These are phyloP conservation scores for Thymelicus sylvestris DNA, from an alignment of 2,888 invertebrate genomes.

Conservation along the genomic window DNA sequence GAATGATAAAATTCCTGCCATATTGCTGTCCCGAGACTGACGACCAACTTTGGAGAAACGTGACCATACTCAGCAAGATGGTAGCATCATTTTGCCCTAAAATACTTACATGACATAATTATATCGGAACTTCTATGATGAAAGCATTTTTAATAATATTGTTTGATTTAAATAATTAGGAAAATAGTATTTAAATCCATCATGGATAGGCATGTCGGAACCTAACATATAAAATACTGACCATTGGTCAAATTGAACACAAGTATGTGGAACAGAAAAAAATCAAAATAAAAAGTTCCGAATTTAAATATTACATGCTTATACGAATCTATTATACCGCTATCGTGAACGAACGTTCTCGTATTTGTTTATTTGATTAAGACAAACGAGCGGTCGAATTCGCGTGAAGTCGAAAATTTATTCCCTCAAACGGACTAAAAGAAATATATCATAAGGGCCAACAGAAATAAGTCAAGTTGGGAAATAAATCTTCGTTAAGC, in stretches of 20 bases:
- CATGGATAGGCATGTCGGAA: too few species aligned
- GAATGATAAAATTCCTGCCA: constrained; percentile 15
- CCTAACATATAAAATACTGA: too few species aligned
- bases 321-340: too few species aligned
- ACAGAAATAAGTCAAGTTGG: constrained; percentile 51
- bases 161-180: too few species aligned
- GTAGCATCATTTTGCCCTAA: constrained; percentile 5
- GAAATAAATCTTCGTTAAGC: constrained; percentile 59
- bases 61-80: constrained; percentile 24
- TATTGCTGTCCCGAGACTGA: constrained; percentile 30
- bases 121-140: not conserved
- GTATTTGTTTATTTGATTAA: constrained; percentile 24
- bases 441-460: constrained; percentile 50
- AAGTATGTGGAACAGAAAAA: too few species aligned
- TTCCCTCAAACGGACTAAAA: constrained; percentile 39
- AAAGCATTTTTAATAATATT: too few species aligned
- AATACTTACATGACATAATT: constrained; percentile 14
- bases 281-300: too few species aligned
- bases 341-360: not conserved
- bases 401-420: constrained; percentile 20
- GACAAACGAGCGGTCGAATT: constrained; percentile 26
- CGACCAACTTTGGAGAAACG: constrained; percentile 27
- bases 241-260: too few species aligned
- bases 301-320: too few species aligned
- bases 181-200: too few species aligned